Evolutionary conservation across 2,797 vertebrate genomes (phyloP), one percentile per base, ranked within the genome.

Genomic region (Allobates femoralis): DNA sequence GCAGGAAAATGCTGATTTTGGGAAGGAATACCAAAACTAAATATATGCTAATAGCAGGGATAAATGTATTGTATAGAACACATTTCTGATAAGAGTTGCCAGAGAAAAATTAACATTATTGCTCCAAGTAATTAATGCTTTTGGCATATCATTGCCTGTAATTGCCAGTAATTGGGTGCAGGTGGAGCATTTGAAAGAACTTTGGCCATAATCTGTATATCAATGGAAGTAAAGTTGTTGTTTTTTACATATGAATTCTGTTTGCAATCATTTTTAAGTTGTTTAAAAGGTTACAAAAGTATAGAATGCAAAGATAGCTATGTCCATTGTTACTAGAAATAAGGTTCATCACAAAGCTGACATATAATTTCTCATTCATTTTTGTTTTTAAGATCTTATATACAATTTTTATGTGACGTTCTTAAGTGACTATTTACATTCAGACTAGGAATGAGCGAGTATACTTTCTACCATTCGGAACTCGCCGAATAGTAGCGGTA

Each of bases 161-260:
- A 86, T 86, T 81, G 71, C 50, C 56, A 81, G 41, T 81, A 86
- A 86, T 86, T 75, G 79, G 41, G 30, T 81, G 85, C 79, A 86
- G 71, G 79, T 81, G 79, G 79, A 81, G 34, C 32, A 26, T 75
- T 60, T 79, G 67, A 75, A 75, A 56, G 30, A 67, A 32, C 66
- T 67, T 53, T 86, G 67, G 34, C 58, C 81, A 78, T 76, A 50
- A 67, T 86, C 60, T 67, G 30, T 66, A 86, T 53, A 76, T 86
- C 37, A 51, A 53, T 66, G 32, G 28, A 81, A 74, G 53, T 53
- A 37, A 80, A 86, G 41, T 46, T 46, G n/a, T n/a, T n/a, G 75
- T 85, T 79, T 18, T 67, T 71, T n/a, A 28, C 15, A 66, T 66
- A 37, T 51, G 66, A 62, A 66, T 28, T 50, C n/a, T 28, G 30